Conservation (phyloP, 2,888 invertebrate species). For the Cheilosia impressa region DNA sequence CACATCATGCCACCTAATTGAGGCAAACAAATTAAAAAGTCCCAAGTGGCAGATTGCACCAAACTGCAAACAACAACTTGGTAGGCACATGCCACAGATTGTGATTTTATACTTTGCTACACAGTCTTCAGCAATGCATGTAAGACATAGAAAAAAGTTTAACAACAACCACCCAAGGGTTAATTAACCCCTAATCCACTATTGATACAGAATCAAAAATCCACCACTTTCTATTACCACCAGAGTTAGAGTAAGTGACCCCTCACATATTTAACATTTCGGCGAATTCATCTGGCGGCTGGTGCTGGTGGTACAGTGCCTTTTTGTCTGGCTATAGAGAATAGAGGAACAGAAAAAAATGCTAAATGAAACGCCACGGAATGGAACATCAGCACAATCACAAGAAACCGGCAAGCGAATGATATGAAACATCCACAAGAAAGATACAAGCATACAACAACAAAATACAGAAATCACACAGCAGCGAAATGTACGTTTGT, state of each 20-base stretch:
- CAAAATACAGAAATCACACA: neutral
- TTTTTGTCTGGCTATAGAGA: neutral
- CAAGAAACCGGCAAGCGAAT: conserved; percentile 22
- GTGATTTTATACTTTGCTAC: neutral
- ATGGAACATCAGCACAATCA: conserved; percentile 3
- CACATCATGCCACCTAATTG: conserved; percentile 14
- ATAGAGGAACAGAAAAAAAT: neutral
- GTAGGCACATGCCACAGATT: neutral
- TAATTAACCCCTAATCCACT: conserved; percentile 43
- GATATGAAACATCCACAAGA: too few relatives aligned
- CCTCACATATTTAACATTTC: conserved; percentile 12
- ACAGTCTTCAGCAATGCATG: neutral
- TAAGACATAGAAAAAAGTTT: neutral
- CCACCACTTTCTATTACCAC: neutral
- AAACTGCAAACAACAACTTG: neutral
- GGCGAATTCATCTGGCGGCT: conserved; percentile 41
- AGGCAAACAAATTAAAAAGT: neutral
- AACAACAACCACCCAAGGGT: conserved; percentile 27
- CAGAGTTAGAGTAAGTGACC: neutral
- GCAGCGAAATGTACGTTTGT: conserved; percentile 14
- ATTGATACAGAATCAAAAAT: neutral
- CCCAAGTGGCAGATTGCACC: neutral
- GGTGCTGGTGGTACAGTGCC: neutral
- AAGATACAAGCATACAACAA: conserved; percentile 9
- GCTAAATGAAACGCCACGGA: conserved; percentile 4